Evolutionary conservation across 1,140 invertebrate genomes (phyloP).

Genomic region (Maniola jurtina): DNA sequence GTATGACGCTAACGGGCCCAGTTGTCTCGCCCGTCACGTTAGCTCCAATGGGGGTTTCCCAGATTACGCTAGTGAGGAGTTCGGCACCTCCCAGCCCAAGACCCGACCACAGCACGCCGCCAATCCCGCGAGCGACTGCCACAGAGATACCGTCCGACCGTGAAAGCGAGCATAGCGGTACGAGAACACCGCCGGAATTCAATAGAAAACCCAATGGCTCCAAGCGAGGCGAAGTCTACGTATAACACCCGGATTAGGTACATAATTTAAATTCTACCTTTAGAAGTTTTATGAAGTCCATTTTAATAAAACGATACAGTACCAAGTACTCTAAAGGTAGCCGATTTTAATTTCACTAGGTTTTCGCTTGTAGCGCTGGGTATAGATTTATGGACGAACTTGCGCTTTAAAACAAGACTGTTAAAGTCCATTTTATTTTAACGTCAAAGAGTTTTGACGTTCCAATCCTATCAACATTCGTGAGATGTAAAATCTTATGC

Average conservation of each 20-base stretch:
- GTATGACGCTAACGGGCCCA: constrained; percentile 80
- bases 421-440: too few relatives aligned
- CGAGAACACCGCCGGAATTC: constrained; percentile 53
- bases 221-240: constrained; percentile 80
- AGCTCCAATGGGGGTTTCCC: constrained; percentile 69
- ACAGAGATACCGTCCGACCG: constrained; percentile 62
- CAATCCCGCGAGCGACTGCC: constrained; percentile 50
- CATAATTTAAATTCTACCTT: too few relatives aligned
- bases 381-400: too few relatives aligned
- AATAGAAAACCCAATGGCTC: constrained; percentile 59
- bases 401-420: too few relatives aligned
- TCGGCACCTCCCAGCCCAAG: constrained; percentile 68
- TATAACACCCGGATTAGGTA: constrained; percentile 34
- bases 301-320: too few relatives aligned
- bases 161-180: constrained; percentile 59
- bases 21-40: constrained; percentile 76
- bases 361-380: too few relatives aligned
- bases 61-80: constrained; percentile 65
- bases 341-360: background rate
- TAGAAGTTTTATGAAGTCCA: background rate
- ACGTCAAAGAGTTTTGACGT: too few relatives aligned
- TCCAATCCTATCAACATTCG: too few relatives aligned
- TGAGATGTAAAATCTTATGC: too few relatives aligned
- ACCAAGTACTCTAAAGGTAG: background rate
- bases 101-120: constrained; percentile 47